These are phyloP conservation scores for Terrapene triunguis DNA, from an alignment of 2,113 vertebrate genomes.

Conservation along the genomic window DNA sequence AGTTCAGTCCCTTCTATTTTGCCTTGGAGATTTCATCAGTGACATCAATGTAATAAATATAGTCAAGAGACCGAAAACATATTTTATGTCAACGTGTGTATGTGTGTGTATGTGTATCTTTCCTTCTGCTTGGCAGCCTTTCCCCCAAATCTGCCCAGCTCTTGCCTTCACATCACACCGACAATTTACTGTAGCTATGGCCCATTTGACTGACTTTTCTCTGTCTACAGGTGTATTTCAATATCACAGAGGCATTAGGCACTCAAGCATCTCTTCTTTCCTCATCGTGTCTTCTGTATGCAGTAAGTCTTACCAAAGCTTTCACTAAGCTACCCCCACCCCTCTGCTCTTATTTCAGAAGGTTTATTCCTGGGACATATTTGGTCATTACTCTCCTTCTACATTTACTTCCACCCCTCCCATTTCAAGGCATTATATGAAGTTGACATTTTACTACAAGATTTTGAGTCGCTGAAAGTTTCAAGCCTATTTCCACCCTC, in stretches of 20 bases:
- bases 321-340: conserved; percentile 11
- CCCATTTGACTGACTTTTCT: not conserved
- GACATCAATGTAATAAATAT: not conserved
- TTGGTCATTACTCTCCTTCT: conserved; percentile 9
- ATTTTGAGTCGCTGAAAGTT: conserved; percentile 15
- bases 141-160: not conserved
- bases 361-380: not conserved
- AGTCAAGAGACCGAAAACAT: not conserved
- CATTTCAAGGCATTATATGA: not conserved
- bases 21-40: not conserved
- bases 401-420: not conserved
- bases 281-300: not conserved
- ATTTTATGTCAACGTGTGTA: not conserved
- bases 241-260: not conserved
- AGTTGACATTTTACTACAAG: conserved; percentile 10
- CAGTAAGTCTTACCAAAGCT: conserved; percentile 42
- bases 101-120: not conserved
- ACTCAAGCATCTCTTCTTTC: conserved; percentile 1
- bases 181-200: not conserved
- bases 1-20: not conserved
- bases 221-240: not conserved
- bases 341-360: not conserved
- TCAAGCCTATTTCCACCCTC: not conserved
- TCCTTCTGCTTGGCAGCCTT: not conserved
- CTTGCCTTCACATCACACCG: not conserved